Conservation (phyloP, 2,888 invertebrate species). For the Macroteleia sp. region DNA sequence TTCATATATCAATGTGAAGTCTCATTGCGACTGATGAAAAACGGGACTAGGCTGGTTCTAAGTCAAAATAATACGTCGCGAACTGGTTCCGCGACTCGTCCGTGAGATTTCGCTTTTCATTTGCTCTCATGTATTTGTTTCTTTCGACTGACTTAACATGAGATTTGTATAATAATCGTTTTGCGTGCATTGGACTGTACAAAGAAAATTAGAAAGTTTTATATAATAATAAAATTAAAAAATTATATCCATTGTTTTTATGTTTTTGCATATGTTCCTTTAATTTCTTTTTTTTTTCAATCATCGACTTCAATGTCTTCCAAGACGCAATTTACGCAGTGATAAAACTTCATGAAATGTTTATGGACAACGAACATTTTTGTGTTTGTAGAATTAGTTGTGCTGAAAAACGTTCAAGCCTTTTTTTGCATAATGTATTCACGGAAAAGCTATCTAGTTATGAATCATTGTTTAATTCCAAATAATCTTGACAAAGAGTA, state of each 20-base stretch:
- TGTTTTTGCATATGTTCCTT: conserved; percentile 28
- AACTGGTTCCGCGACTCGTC: no score
- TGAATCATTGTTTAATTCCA: conserved; percentile 29
- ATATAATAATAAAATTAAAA: conserved; percentile 27
- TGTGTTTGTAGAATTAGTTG: conserved; percentile 4
- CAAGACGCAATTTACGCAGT: no score
- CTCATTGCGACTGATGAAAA: no score
- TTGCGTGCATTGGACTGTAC: no score
- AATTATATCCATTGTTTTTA: conserved; percentile 12
- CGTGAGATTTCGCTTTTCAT: no score
- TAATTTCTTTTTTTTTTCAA: no score
- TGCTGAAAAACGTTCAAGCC: not conserved
- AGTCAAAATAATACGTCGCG: no score
- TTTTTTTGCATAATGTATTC: conserved; percentile 35
- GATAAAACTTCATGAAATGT: conserved; percentile 13
- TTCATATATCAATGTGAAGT: no score
- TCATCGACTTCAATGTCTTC: not conserved
- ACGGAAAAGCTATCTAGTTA: conserved; percentile 19
- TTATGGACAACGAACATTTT: not conserved
- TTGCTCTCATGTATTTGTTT: no score
- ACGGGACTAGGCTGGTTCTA: no score
- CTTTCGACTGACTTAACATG: no score
- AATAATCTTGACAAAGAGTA: conserved; percentile 18
- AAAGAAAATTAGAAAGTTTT: conserved; percentile 26
- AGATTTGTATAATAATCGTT: no score